These are phyloP conservation scores for Anoplolepis gracilipes DNA, from an alignment of 1,140 invertebrate genomes.

Conservation along the genomic window DNA sequence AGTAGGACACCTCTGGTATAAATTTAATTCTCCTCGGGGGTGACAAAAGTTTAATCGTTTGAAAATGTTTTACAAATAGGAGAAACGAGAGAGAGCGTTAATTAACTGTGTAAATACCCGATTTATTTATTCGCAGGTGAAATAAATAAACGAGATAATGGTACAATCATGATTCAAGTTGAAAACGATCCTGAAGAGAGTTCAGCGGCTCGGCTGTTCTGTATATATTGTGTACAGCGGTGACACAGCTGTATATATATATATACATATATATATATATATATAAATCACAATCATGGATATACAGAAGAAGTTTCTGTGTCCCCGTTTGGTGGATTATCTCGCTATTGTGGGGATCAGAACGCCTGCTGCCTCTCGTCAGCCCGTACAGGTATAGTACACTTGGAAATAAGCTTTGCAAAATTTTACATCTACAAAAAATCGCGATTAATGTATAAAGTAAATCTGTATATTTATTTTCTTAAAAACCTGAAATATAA, in stretches of 20 bases:
- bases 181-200: constrained; percentile 50
- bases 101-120: background rate
- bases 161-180: constrained; percentile 70
- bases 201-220: constrained; percentile 52
- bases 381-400: constrained; percentile 90
- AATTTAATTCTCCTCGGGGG: background rate
- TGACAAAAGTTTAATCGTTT: constrained; percentile 13
- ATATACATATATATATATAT: too few relatives aligned
- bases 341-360: constrained; percentile 97
- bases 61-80: background rate
- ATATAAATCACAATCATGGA: constrained; percentile 84
- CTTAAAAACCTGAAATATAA: background rate
- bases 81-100: background rate
- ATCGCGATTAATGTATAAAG: background rate
- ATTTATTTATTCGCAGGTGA: constrained; percentile 32
- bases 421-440: background rate
- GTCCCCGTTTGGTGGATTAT: constrained; percentile 96
- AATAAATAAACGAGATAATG: constrained; percentile 67
- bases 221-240: constrained; percentile 74
- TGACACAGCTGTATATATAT: constrained; percentile 78
- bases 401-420: background rate
- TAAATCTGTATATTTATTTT: background rate
- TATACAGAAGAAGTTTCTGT: constrained; percentile 92
- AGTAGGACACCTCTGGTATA: background rate
- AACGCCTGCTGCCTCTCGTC: constrained; percentile 89